Evolutionary conservation across 2,888 invertebrate species (phyloP).

Genomic region (Oxycera nigricornis): DNA sequence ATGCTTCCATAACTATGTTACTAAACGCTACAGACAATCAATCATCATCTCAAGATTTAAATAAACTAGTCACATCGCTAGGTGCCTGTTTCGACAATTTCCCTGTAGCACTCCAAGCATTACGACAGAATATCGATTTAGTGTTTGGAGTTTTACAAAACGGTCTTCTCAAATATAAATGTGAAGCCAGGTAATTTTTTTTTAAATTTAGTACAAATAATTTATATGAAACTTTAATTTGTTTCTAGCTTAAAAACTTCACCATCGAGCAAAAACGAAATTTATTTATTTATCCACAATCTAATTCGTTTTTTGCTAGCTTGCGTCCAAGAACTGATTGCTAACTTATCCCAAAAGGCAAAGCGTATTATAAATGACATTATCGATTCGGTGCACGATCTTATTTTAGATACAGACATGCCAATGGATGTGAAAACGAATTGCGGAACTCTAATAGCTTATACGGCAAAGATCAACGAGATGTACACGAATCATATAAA

Average conservation of each 20-base stretch:
- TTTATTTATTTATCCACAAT: conserved; percentile 59
- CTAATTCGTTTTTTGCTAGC: conserved; percentile 60
- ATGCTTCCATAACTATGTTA: neutral
- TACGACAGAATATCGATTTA: conserved; percentile 50
- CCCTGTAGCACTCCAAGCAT: conserved; percentile 53
- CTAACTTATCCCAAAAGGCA: conserved; percentile 53
- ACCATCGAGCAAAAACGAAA: conserved; percentile 58
- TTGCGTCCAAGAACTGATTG: conserved; percentile 58
- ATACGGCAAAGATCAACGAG: conserved; percentile 62
- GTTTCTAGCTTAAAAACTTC: conserved; percentile 52
- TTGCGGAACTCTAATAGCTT: conserved; percentile 66
- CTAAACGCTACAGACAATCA: neutral
- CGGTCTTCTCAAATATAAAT: conserved; percentile 53
- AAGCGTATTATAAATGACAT: conserved; percentile 45
- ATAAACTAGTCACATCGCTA: conserved; percentile 52
- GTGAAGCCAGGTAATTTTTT: conserved; percentile 52
- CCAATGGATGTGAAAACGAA: conserved; percentile 73
- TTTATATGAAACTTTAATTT: neutral
- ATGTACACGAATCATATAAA: conserved; percentile 52
- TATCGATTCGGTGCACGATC: conserved; percentile 36
- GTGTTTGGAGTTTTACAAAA: conserved; percentile 54
- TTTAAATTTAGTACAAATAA: neutral
- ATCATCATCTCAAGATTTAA: neutral
- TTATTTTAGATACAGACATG: conserved; percentile 64
- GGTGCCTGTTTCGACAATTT: conserved; percentile 59